Base-by-base conservation (phyloP, 2,113 vertebrate genomes). In the Atlantisia rogersi region DNA sequence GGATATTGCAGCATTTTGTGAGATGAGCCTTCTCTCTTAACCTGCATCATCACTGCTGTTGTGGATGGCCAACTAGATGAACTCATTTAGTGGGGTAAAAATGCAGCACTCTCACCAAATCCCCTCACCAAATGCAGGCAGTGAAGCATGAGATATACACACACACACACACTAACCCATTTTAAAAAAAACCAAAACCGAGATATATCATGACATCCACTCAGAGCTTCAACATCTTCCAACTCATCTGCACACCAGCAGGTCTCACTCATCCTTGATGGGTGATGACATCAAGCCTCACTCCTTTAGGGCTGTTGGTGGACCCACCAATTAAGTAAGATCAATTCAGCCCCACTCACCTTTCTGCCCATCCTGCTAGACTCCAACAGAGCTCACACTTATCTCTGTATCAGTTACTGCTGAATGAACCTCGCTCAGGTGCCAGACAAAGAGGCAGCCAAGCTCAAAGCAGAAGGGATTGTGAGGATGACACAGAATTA, bases 361-460 rank as follows among this genome's bases (percentile, higher is more conserved):
- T 60, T 81, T 48, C 56, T 35, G 58, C 71, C 63, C 3, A 2
- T 44, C 80, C 85, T 87, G 63, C 31, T 25, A 19, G 74, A 28
- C 70, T 82, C 69, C 69, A 60, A 4, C 10, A 44, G 79, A 94
- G 69, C 78, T 84, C 86, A 39, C 25, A 4, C 80, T 58, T 82
- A 65, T 78, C 92, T 91, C 29, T 88, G 3, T 56, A 80, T 37
- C 60, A 58, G 58, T 83, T 69, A 76, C 76, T 94, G 82, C 84
- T 97, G 94, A 96, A 92, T 80, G 95, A 97, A 96, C 96, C 86
- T 95, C 83, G 86, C 86, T 71, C 95, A 96, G 95, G 96, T 96
- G 96, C 91, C 93, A 96, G 77, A 97, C 93, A 97, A 93, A 88
- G 86, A 95, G 92, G 82, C 77, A 96, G 88, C 70, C 90, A 55